Evolutionary conservation across 2,797 vertebrate genomes (phyloP).

Genomic region (Diplodus puntazzo): DNA sequence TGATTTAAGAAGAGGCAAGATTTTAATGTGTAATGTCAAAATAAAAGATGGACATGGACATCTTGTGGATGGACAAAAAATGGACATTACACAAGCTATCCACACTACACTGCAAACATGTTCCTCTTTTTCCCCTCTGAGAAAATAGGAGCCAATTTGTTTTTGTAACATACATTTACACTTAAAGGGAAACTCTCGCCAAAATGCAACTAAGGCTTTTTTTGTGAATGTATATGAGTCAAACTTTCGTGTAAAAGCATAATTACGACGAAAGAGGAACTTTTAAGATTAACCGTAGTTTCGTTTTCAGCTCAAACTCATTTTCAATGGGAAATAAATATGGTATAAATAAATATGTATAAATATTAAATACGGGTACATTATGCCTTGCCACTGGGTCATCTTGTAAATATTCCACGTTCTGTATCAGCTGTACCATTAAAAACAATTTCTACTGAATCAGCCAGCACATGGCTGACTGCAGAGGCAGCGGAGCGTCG

Average conservation of each 20-base stretch:
- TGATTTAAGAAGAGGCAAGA: neutral
- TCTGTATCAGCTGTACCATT: neutral
- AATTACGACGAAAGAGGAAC: too few species aligned
- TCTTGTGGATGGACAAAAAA: too few species aligned
- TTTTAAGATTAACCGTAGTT: too few species aligned
- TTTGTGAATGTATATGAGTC: too few species aligned
- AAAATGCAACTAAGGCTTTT: too few species aligned
- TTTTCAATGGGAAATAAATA: too few species aligned
- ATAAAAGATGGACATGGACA: too few species aligned
- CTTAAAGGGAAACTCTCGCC: neutral
- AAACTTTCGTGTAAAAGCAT: too few species aligned
- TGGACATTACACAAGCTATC: neutral
- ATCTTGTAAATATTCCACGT: constrained; percentile 19
- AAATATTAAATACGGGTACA: neutral
- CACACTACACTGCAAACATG: neutral
- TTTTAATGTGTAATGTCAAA: neutral
- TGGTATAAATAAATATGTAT: too few species aligned
- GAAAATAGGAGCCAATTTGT: neutral
- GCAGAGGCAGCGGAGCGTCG: constrained; percentile 9
- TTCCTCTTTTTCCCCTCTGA: neutral
- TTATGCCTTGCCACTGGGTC: neutral
- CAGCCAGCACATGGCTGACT: constrained; percentile 6
- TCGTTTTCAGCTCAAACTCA: too few species aligned
- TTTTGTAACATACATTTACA: constrained; percentile 4
- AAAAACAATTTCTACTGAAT: constrained; percentile 17